Percentiles rank a stretch among this genome's conserved stretches.
phyloP scores from a whole-genome alignment of 2,888 invertebrate genomes.

The Chymomyza procnemis region DNA sequence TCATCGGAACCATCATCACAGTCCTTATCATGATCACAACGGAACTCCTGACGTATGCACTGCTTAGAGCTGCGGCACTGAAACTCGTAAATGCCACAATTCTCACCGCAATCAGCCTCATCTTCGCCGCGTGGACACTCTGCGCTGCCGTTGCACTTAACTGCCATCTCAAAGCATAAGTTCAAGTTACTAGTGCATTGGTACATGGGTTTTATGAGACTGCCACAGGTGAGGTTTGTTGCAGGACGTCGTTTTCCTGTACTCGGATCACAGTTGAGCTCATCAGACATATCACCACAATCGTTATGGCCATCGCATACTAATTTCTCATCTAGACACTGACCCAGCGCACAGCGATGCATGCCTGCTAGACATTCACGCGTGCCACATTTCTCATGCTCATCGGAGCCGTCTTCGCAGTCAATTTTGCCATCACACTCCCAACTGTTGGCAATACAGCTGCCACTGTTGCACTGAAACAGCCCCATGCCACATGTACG shows the following conservation, averaged over 20 bases:
- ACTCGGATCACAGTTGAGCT: slow-evolving; percentile 77
- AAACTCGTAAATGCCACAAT: slow-evolving; percentile 82
- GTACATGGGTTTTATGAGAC: slow-evolving; percentile 57
- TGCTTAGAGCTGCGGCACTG: slow-evolving; percentile 82
- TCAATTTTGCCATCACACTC: slow-evolving; percentile 87
- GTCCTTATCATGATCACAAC: slow-evolving; percentile 83
- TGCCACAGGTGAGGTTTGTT: slow-evolving; percentile 78
- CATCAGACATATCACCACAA: slow-evolving; percentile 82
- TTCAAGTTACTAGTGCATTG: slow-evolving; percentile 72
- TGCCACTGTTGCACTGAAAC: slow-evolving; percentile 84
- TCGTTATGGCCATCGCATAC: slow-evolving; percentile 82
- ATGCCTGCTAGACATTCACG: slow-evolving; percentile 70
- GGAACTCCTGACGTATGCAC: slow-evolving; percentile 81
- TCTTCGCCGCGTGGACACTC: slow-evolving; percentile 88
- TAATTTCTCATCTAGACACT: slow-evolving; percentile 80
- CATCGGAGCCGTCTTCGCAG: slow-evolving; percentile 87
- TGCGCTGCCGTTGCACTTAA: slow-evolving; percentile 82
- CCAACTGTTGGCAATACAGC: slow-evolving; percentile 84
- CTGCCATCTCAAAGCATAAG: slow-evolving; percentile 67
- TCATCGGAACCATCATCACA: slow-evolving; percentile 88
- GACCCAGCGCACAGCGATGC: slow-evolving; percentile 79
- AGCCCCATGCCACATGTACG: slow-evolving; percentile 77
- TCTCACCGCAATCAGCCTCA: slow-evolving; percentile 81
- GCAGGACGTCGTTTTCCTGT: slow-evolving; percentile 6
- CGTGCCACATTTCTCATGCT: slow-evolving; percentile 81